Evolutionary conservation across 2,888 invertebrate genomes (phyloP), one percentile per base, ranked within the genome.

Genomic region (Cremastinae sp.): DNA sequence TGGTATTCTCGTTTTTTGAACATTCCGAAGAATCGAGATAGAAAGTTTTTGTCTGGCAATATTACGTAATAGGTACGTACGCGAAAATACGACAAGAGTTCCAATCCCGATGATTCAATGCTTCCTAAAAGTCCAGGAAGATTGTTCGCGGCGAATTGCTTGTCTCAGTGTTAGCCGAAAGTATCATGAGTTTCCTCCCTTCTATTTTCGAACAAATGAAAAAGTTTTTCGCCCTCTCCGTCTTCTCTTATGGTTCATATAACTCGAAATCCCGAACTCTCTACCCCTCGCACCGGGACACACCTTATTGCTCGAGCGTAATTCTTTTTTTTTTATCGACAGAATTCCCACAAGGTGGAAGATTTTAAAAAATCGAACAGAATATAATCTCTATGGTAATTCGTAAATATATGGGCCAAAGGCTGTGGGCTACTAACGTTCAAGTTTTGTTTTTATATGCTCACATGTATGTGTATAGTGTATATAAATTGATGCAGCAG

Each of bases 371-470:
- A 64, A 38, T 38, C 2, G 18, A 12, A 51, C 9, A 10, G 0
- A 12, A 20, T 20, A 14, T 43, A 69, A 69, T 49, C 22, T 51
- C 56, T 58, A 28, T n/a, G n/a, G 65, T 10, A 49, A 58, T 65
- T 59, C 49, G 61, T 69, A 28, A 62, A 68, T 56, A 38, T 68
- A 45, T 69, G 73, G 47, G 69, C 58, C 73, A 53, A 38, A 73
- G 59, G 14, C 68, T 43, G 75, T 45, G 62, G 72, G 72, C 72
- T 68, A 76, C 73, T 76, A 76, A 76, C 73, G 69, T 69, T 69
- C 36, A 8, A 14, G 34, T 36, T 20, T 43, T 28, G 41, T 45
- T 28, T 45, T 56, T 22, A 18, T 47, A 36, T 34, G 49, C 56
- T 62, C 49, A 45, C 61, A n/a, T n/a, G n/a, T n/a, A n/a, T n/a